Evolutionary conservation across 2,113 vertebrate genomes (phyloP), one percentile per base, ranked within the genome.

Genomic region (Serinus canaria): DNA sequence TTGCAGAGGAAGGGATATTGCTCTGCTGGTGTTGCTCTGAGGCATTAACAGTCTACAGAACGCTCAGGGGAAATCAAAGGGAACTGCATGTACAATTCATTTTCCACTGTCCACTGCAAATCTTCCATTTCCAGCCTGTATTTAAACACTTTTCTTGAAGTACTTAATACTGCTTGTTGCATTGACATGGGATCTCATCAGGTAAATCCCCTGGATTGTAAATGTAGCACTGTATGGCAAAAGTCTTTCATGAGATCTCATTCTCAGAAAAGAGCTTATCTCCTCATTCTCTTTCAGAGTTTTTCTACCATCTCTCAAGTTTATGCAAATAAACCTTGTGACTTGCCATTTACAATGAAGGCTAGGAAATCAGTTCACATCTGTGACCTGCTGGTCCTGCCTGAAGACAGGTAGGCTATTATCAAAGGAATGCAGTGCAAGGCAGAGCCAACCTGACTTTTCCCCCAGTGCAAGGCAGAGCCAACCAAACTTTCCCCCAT

Each of bases 1-100:
- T 91, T 90, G 30, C 68, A 82, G 72, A 78, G 66, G 82, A 84
- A 77, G 37, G 91, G n/a, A 59, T 92, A 90, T 70, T 91, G 66
- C 58, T 80, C 49, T 90, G 64, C 60, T 82, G 23, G 33, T 72
- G n/a, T 75, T 55, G 31, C 62, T 90, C 62, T 69, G 53, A 89
- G 81, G 50, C 58, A 92, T 37, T 95, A 84, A 91, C 44, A 84
- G 53, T 30, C 70, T 58, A 60, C 60, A 58, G 60, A 91, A 79
- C 46, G 62, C 81, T 82, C 12, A 2, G 27, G 75, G 84, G 47
- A 87, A 92, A 91, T 90, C 53, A 80, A 80, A 59, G 53, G 37
- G 31, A 95, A 53, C 49, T 59, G 50, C 2, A 17, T 3, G 3
- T 39, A 24, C 78, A 82, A 66, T 89, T 92, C 66, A 27, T 69